These are phyloP conservation scores for Panulirus ornatus DNA, from an alignment of 1,140 invertebrate genomes.

Conservation along the genomic window DNA sequence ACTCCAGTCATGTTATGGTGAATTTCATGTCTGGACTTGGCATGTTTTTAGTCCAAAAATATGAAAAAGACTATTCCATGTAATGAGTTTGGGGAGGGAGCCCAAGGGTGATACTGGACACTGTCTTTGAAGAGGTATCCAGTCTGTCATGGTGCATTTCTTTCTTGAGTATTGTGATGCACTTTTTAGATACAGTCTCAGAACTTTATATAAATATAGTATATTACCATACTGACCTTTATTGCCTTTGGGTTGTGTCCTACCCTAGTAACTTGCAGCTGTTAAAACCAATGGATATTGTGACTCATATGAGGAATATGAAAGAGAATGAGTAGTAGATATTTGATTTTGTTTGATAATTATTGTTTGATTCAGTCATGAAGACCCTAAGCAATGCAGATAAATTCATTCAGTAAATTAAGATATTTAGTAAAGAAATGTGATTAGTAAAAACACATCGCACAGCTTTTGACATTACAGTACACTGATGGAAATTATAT, in stretches of 20 bases:
- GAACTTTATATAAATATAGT: not conserved
- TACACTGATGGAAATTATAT: not conserved
- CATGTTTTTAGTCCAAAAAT: not conserved
- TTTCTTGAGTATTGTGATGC: not conserved
- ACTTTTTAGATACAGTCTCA: not conserved
- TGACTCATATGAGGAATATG: not conserved
- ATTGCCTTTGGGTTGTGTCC: slow-evolving; percentile 4
- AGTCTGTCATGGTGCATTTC: not conserved
- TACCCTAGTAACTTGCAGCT: slow-evolving; percentile 30
- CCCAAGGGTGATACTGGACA: not conserved
- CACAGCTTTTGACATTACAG: not conserved
- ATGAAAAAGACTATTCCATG: not conserved
- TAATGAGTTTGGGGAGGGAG: not conserved
- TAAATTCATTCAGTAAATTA: too few relatives aligned
- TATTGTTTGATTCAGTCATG: too few relatives aligned
- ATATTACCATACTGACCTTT: not conserved
- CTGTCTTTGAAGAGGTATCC: not conserved
- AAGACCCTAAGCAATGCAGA: too few relatives aligned
- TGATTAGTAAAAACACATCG: not conserved
- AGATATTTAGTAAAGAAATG: too few relatives aligned
- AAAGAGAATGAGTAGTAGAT: slow-evolving; percentile 14
- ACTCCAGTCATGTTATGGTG: not conserved
- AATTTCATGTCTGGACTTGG: not conserved
- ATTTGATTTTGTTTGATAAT: too few relatives aligned
- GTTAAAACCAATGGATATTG: slow-evolving; percentile 26